Percentiles rank a stretch among this genome's conserved stretches.
phyloP scores from a whole-genome alignment of 2,113 vertebrate species.

The Xiphophorus couchianus region DNA sequence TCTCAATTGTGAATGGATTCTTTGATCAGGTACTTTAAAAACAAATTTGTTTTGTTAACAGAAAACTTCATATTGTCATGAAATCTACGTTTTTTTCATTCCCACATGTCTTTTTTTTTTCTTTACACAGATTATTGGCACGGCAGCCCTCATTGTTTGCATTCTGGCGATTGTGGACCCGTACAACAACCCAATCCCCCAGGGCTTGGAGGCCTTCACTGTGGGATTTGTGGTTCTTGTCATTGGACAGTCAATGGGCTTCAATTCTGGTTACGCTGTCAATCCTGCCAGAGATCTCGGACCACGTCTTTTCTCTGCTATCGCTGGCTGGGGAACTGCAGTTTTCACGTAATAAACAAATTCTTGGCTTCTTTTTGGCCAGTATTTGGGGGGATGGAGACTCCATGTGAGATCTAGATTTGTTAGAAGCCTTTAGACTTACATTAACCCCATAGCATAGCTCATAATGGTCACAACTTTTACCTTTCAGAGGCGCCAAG shows the following conservation, averaged over 20 bases:
- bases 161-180: constrained; percentile 96
- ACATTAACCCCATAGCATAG: neutral
- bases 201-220: constrained; percentile 93
- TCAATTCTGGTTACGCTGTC: constrained; percentile 97
- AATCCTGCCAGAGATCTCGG: constrained; percentile 97
- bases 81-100: neutral
- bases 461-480: too few species aligned
- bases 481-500: too few species aligned
- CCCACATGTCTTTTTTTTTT: neutral
- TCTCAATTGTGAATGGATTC: constrained; percentile 90
- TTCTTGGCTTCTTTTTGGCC: neutral
- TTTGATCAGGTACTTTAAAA: constrained; percentile 90
- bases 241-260: constrained; percentile 97
- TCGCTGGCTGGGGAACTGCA: constrained; percentile 90
- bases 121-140: constrained; percentile 89
- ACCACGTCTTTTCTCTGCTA: constrained; percentile 91
- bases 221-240: constrained; percentile 94
- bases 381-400: neutral
- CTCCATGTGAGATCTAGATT: neutral
- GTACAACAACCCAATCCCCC: constrained; percentile 91
- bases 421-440: neutral
- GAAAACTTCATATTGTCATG: neutral
- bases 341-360: constrained; percentile 88
- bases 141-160: constrained; percentile 91
- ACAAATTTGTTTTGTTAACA: neutral